Evolutionary conservation across 2,797 vertebrate genomes (phyloP).

Genomic region (Spheniscus humboldti): DNA sequence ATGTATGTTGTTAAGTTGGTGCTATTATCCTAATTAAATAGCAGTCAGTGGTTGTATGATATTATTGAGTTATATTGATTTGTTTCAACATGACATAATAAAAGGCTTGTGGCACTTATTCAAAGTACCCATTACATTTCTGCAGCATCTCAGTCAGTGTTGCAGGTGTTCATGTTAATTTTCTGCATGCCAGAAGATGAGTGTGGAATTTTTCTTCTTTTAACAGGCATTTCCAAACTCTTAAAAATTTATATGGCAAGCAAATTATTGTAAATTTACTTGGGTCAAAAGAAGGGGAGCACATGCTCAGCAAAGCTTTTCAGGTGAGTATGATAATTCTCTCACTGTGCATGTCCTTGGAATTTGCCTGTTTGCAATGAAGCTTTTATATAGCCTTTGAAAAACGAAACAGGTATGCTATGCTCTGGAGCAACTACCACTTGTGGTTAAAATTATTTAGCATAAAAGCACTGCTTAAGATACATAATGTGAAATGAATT

Average conservation of each 20-base stretch:
- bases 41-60: not conserved
- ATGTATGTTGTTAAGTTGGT: not conserved
- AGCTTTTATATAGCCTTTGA: not conserved
- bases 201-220: constrained; percentile 7
- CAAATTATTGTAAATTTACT: constrained; percentile 97
- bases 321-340: constrained; percentile 79
- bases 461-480: not conserved
- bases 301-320: constrained; percentile 99
- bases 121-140: not conserved
- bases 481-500: not conserved
- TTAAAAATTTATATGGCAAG: constrained; percentile 90
- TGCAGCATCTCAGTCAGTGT: not conserved
- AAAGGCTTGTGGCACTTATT: not conserved
- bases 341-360: not conserved
- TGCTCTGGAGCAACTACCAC: not conserved
- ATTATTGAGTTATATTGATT: not conserved
- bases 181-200: not conserved
- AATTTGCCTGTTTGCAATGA: not conserved
- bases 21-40: not conserved
- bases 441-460: not conserved
- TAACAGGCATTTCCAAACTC: constrained; percentile 90
- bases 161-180: not conserved
- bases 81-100: not conserved
- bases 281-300: constrained; percentile 95
- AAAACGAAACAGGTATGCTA: not conserved